Evolutionary conservation across 2,888 invertebrate genomes (phyloP), one percentile per base, ranked within the genome.

Genomic region (Caenorhabditis sp.): DNA sequence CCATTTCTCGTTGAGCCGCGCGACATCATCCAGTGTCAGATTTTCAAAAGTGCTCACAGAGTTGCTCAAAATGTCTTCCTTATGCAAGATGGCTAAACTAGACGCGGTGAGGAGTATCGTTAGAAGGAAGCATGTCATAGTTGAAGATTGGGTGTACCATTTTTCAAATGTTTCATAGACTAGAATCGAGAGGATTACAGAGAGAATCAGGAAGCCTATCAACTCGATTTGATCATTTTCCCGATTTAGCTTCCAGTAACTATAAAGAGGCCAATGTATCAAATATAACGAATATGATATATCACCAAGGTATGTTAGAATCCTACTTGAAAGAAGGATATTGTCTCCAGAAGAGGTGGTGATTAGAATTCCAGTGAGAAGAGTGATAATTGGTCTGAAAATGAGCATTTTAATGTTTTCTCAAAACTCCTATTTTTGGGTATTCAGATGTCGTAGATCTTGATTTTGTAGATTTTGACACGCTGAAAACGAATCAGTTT

Each of bases 221-320:
- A 53, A 21, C 53, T 53, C 20, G 8, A 25, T 3, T 17, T 43
- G 43, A 10, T 10, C 17, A 17, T 17, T 17, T 10, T 43, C 14
- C 14, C 17, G 7, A 43, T 10, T 43, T 3, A 43, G 4, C 21
- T 53, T 53, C 23, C 53, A 53, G 10, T 36, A 70, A 0, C 67
- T 66, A 53, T 58, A 63, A 36, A 78, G 31, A 7, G 77, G 77
- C 74, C 75, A 78, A 31, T 78, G 77, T 23, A 75, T 27, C 5
- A 78, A 70, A 56, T 78, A 78, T 17, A 72, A 43, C 4, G 72
- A 64, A 60, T 78, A 78, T 10, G 75, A 76, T 43, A 78, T 78
- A 57, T 77, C 70, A 12, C 77, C 77, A 27, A 71, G 26, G 52
- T 75, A 77, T 12, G 70, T 74, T 21, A 77, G 36, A 21, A 54